These are phyloP conservation scores for Lepus timidus DNA, from an alignment of 2,113 vertebrate species.

Conservation along the genomic window DNA sequence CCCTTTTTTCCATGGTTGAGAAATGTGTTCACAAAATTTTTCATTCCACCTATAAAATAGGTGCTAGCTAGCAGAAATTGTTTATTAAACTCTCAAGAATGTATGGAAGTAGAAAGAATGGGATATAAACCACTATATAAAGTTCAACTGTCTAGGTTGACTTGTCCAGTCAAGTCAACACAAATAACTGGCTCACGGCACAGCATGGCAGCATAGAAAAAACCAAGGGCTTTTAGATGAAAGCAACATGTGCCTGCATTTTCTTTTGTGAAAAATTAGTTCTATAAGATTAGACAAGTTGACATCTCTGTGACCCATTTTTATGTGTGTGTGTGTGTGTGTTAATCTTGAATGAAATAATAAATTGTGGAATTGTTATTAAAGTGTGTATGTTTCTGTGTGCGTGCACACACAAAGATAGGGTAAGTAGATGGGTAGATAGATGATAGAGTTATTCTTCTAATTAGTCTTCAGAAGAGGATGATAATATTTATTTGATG, in stretches of 20 bases:
- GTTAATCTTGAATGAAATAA: constrained; percentile 43
- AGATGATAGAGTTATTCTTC: not conserved
- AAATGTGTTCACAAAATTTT: not conserved
- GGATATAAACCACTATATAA: not conserved
- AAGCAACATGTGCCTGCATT: not conserved
- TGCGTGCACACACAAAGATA: not conserved
- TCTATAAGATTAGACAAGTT: constrained; percentile 32
- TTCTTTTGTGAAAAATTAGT: constrained; percentile 43
- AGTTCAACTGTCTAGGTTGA: not conserved
- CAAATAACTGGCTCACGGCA: constrained; percentile 67
- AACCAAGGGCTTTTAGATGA: not conserved
- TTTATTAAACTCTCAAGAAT: not conserved
- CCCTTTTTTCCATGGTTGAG: not conserved
- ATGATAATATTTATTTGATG: not conserved
- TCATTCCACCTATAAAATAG: constrained; percentile 32
- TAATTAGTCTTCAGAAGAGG: not conserved
- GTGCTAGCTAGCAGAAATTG: constrained; percentile 50
- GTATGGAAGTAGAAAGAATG: not conserved
- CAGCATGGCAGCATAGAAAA: constrained; percentile 38
- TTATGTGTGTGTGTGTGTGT: not conserved
- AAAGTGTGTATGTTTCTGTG: not conserved
- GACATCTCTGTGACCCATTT: not conserved
- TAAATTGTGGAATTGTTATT: not conserved
- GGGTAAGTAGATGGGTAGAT: too few species aligned
- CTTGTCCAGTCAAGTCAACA: not conserved